Evolutionary conservation across 2,113 vertebrate species (phyloP), one percentile per base, ranked within the genome.

Genomic region (Toxostoma redivivum): DNA sequence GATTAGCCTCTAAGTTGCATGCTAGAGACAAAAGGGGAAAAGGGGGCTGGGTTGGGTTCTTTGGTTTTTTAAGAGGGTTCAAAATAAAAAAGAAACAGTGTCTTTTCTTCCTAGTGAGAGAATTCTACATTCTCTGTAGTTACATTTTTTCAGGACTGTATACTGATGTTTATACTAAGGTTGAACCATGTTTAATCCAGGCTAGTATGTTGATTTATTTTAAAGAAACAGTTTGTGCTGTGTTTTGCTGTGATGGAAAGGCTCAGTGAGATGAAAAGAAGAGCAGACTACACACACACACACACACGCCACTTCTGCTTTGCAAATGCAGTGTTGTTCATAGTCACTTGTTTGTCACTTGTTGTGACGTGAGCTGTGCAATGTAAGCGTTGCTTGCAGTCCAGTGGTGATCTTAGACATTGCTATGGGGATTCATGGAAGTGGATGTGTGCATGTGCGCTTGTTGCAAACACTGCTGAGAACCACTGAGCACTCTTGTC

Each of bases 1-100:
- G 61, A 77, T 28, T 92, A 62, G 67, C 85, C 65, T 92, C 42
- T 96, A 95, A 94, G 38, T 96, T 97, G 94, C 97, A 96, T 97
- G 92, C 91, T 93, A 88, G 50, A 77, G 48, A 72, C 38, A 80
- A 88, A 84, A 89, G n/a, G 62, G 82, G 76, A 17, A 42, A 88
- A 90, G 40, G 40, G 53, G 76, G 22, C n/a, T 86, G 66, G 65
- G 47, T 58, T 79, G 65, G 44, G 35, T 23, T 62, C 38, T 67
- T 67, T 4, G 35, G 7, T 72, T 74, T 78, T 85, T 74, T 38
- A 48, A 64, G 81, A 58, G 22, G 31, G 40, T 28, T 37, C 23
- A 76, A n/a, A 62, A 27, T 50, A 58, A 23, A 38, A 51, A 53
- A 82, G 27, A n/a, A 66, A 35, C 62, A 60, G 12, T 77, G 66